Percentiles rank a stretch among this genome's conserved stretches.
phyloP scores from a whole-genome alignment of 2,113 vertebrate species.

The Uropsilus gracilis region DNA sequence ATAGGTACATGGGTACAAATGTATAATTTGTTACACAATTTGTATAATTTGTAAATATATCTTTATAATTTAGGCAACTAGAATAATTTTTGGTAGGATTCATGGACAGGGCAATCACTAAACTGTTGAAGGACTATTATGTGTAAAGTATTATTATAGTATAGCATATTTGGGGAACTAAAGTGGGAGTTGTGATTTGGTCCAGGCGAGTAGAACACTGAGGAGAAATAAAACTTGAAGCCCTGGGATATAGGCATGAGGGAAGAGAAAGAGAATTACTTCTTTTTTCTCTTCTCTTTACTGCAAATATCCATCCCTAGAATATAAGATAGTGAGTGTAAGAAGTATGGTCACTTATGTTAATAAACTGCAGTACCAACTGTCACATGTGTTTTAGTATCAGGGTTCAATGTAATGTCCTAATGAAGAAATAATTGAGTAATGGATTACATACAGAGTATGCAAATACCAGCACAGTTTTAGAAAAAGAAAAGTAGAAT shows the following conservation, averaged over 20 bases:
- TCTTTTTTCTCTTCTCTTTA: not conserved
- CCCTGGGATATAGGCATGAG: not conserved
- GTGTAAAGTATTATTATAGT: not conserved
- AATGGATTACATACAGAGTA: not conserved
- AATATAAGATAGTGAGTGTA: not conserved
- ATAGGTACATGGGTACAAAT: too few species aligned
- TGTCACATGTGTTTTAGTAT: not conserved
- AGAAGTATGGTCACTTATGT: not conserved
- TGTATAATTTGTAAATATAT: too few species aligned
- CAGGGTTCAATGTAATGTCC: not conserved
- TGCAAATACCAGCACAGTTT: not conserved
- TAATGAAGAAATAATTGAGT: slow-evolving; percentile 13
- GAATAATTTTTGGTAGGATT: not conserved
- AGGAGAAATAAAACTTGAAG: not conserved
- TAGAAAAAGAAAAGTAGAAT: slow-evolving; percentile 37
- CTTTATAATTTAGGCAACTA: not conserved
- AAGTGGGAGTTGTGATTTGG: not conserved
- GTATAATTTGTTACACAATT: too few species aligned
- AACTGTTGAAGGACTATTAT: not conserved
- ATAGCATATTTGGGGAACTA: not conserved
- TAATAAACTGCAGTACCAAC: not conserved
- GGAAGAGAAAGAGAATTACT: not conserved
- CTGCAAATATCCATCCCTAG: not conserved
- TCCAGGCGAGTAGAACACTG: not conserved
- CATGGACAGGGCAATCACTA: not conserved